Base-by-base conservation (phyloP, 2,113 vertebrate species). In the Aix galericulata region DNA sequence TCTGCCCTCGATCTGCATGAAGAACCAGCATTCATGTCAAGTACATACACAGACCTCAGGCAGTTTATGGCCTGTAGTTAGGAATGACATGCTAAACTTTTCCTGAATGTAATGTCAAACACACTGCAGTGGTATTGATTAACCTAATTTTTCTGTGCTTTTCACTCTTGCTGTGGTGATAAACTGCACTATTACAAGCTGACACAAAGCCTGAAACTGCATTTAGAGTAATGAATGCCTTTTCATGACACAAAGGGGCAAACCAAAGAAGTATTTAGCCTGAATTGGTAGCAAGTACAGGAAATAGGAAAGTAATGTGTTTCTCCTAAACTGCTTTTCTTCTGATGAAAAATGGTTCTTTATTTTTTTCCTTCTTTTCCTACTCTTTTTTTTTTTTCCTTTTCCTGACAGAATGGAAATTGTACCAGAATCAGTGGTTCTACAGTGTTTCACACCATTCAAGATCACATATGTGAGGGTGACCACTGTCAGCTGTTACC, bases 111-210 rank as follows among this genome's bases (percentile, higher is more conserved):
- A 72, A 93, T 93, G 87, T 87, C 92, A 97, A 93, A 81, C 85
- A 93, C 75, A 78, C 69, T 90, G 94, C 89, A 86, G 69, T 34
- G 36, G 20, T 96, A 96, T 97, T 94, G 96, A 97, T 97, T 96
- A 97, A 93, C 93, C 93, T 94, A 95, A 94, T 96, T 96, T 96
- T 95, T 95, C 87, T 95, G 71, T 66, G 87, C 56, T 96, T 96
- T 94, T 85, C 3, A 0, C 56, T 94, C 93, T 93, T 86, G 82
- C 89, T 87, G 42, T 82, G 76, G 85, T 94, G 87, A 96, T 94
- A 97, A 97, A 97, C 84, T 94, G 87, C 74, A 89, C 76, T 78
- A 91, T 92, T 94, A 89, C 21, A 86, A 74, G 82, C 85, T 93
- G 91, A 95, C 92, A 93, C 42, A 96, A 94, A 88, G 82, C 82